Evolutionary conservation across 2,888 invertebrate genomes (phyloP).

Genomic region (Scaptomyza polygonia): DNA sequence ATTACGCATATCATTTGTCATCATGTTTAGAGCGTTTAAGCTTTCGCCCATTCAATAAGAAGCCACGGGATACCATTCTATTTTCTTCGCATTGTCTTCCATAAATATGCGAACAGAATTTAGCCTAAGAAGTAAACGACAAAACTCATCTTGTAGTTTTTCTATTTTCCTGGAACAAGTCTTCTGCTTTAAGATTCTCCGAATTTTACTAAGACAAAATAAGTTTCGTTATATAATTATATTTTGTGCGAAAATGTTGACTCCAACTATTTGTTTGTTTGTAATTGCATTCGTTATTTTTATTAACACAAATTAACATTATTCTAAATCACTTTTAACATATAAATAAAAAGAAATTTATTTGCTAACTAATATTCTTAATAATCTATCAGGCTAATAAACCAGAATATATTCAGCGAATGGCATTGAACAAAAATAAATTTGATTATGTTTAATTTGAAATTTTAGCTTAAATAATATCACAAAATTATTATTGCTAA

Average conservation of each 20-base stretch:
- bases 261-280: too few species aligned
- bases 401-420: background rate
- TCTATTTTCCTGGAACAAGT: background rate
- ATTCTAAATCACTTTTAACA: too few species aligned
- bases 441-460: background rate
- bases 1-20: slow-evolving; percentile 57
- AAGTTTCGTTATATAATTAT: background rate
- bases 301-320: too few species aligned
- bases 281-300: too few species aligned
- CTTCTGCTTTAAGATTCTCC: background rate
- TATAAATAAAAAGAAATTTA: too few species aligned
- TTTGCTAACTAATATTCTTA: background rate
- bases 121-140: background rate
- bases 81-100: slow-evolving; percentile 2
- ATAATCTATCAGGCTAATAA: too few species aligned
- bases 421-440: background rate
- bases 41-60: slow-evolving; percentile 46
- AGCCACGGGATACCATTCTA: slow-evolving; percentile 28
- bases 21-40: slow-evolving; percentile 46
- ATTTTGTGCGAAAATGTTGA: background rate
- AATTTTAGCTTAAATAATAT: background rate
- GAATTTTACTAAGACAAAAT: background rate
- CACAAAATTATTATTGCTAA: background rate
- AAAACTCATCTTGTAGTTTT: background rate
- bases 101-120: slow-evolving; percentile 11